Evolutionary conservation across 2,113 vertebrate species (phyloP).

Genomic region (Xiphorhynchus elegans): DNA sequence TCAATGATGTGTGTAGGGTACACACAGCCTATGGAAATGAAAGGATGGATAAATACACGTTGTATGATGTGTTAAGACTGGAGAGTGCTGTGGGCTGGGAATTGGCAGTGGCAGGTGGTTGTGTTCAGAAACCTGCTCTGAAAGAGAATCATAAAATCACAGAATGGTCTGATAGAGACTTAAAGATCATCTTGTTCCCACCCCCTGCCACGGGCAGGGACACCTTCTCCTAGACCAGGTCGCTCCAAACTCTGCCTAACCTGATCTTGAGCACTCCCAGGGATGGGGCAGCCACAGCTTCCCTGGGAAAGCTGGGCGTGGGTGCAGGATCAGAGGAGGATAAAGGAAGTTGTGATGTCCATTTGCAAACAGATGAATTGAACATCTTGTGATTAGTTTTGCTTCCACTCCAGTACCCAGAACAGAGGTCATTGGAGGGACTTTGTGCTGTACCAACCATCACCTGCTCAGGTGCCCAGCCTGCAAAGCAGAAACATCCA

Average conservation of each 20-base stretch:
- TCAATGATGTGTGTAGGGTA: background rate
- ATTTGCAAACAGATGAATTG: background rate
- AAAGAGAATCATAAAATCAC: background rate
- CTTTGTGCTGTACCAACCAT: background rate
- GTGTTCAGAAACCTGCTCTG: background rate
- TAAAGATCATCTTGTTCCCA: fast-evolving
- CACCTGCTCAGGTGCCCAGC: background rate
- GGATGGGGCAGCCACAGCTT: background rate
- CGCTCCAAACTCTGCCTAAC: background rate
- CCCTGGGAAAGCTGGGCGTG: background rate
- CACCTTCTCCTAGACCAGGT: background rate
- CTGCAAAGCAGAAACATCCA: background rate
- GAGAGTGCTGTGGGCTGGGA: background rate
- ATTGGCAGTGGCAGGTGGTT: background rate
- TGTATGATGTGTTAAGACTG: background rate
- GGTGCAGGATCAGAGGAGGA: background rate
- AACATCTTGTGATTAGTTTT: background rate
- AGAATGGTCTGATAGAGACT: fast-evolving
- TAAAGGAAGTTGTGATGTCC: background rate
- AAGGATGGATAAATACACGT: background rate
- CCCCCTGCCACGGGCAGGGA: background rate
- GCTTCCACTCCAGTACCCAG: background rate
- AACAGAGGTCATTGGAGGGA: background rate
- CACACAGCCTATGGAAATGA: background rate
- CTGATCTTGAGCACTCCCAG: background rate